phyloP scores from a whole-genome alignment of 2,113 vertebrate genomes.

The Entosphenus tridentatus region DNA sequence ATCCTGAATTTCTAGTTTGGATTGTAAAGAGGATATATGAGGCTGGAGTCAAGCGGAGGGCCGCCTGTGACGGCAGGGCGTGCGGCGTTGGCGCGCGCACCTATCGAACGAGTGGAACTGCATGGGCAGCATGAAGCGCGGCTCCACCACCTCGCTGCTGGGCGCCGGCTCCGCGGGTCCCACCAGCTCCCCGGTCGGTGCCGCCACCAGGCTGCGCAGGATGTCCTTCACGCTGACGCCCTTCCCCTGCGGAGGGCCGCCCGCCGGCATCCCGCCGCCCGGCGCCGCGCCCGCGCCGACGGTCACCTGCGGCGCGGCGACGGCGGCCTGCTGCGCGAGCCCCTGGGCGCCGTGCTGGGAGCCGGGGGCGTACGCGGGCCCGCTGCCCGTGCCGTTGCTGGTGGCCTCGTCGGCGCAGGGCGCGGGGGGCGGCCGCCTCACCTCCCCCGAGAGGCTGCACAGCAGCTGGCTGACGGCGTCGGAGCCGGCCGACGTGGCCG shows the following conservation, averaged over 20 bases:
- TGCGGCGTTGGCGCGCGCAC: conserved; percentile 61
- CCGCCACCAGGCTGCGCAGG: conserved; percentile 67
- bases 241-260: conserved; percentile 16
- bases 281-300: too few relatives aligned
- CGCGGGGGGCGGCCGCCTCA: conserved; percentile 35
- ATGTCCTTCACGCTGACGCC: conserved; percentile 88
- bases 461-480: conserved; percentile 46
- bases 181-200: conserved; percentile 55
- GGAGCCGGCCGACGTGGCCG: conserved; percentile 30
- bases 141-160: conserved; percentile 16
- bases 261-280: too few relatives aligned
- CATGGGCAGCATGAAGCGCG: conserved; percentile 57
- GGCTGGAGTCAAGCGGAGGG: background rate
- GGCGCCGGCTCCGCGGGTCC: conserved; percentile 31
- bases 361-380: too few relatives aligned
- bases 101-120: conserved; percentile 98
- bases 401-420: too few relatives aligned
- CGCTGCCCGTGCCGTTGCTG: too few relatives aligned
- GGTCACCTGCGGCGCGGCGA: too few relatives aligned
- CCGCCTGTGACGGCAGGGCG: conserved; percentile 58
- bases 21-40: too few relatives aligned
- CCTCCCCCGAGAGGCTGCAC: conserved; percentile 50
- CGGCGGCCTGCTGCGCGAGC: too few relatives aligned
- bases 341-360: too few relatives aligned
- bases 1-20: too few relatives aligned